Percentiles rank a stretch among this genome's conserved stretches.
Evolutionary conservation across 2,888 invertebrate species (phyloP).

Genomic region (Cataglyphis rosenhaueri): DNA sequence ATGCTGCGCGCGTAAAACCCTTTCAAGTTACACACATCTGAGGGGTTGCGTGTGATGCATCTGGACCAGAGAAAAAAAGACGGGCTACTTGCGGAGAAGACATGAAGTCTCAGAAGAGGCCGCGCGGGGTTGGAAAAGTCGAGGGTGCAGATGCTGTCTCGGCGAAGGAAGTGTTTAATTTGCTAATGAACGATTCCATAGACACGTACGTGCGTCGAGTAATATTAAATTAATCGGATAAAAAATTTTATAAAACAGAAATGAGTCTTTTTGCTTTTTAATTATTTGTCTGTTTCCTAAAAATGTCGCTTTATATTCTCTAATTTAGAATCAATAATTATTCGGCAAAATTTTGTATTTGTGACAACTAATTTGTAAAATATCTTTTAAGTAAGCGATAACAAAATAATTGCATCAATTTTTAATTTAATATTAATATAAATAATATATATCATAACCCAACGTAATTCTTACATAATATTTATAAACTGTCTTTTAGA

Average conservation of each 20-base stretch:
- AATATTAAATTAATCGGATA: constrained; percentile 34
- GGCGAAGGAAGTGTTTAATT: constrained; percentile 44
- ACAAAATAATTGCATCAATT: not conserved
- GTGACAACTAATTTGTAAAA: constrained; percentile 2
- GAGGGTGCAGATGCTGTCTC: constrained; percentile 34
- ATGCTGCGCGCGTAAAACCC: constrained; percentile 50
- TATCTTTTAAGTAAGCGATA: not conserved
- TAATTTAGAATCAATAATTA: not conserved
- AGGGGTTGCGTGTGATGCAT: constrained; percentile 71
- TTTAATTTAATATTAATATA: not conserved
- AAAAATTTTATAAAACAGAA: not conserved
- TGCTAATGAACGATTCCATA: constrained; percentile 20
- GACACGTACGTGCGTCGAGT: not conserved
- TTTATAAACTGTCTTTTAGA: not conserved
- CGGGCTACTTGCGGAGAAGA: constrained; percentile 56
- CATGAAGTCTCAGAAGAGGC: constrained; percentile 12
- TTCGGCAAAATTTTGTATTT: not conserved
- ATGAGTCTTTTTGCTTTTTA: not conserved
- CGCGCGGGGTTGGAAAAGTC: constrained; percentile 14
- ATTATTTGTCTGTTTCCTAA: not conserved
- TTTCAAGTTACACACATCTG: constrained; percentile 60
- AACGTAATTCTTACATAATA: not conserved
- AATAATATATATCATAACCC: not conserved
- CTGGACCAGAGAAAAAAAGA: constrained; percentile 70
- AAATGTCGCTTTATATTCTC: not conserved